Evolutionary conservation across 2,888 invertebrate species (phyloP).

Genomic region (Lacanobia oleracea): DNA sequence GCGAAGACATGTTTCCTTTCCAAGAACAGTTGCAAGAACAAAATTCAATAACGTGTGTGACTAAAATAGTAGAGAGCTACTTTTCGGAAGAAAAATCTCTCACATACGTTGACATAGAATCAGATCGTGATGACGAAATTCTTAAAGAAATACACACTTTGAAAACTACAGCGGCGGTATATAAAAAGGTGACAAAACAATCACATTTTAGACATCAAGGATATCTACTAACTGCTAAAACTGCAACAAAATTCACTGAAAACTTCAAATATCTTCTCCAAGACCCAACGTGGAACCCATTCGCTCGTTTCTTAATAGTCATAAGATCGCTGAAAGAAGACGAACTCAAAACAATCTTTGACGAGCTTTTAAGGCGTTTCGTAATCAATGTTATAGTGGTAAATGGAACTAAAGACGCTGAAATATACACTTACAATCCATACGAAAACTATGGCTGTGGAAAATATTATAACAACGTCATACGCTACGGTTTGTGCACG

Average conservation of each 20-base stretch:
- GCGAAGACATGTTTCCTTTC: neutral
- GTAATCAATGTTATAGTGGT: slow-evolving; percentile 72
- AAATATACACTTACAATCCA: slow-evolving; percentile 77
- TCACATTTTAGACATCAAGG: slow-evolving; percentile 40
- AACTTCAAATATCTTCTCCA: slow-evolving; percentile 57
- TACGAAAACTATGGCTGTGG: slow-evolving; percentile 79
- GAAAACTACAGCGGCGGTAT: slow-evolving; percentile 13
- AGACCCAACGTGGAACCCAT: slow-evolving; percentile 74
- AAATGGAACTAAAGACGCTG: slow-evolving; percentile 65
- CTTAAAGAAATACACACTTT: slow-evolving; percentile 44
- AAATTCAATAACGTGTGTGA: slow-evolving; percentile 32
- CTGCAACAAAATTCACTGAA: slow-evolving; percentile 56
- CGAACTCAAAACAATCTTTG: slow-evolving; percentile 68
- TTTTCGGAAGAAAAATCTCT: slow-evolving; percentile 23
- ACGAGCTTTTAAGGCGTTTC: slow-evolving; percentile 66
- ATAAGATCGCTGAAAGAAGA: slow-evolving; percentile 57
- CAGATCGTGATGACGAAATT: slow-evolving; percentile 17
- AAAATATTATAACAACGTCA: slow-evolving; percentile 70
- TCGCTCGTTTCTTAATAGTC: slow-evolving; percentile 69
- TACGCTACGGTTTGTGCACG: slow-evolving; percentile 73
- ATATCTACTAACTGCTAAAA: slow-evolving; percentile 68
- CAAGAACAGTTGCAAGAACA: neutral
- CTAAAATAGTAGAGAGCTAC: slow-evolving; percentile 39
- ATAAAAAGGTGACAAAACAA: slow-evolving; percentile 2
- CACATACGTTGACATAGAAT: slow-evolving; percentile 43